A percentile compares a stretch with the other conserved stretches of the same genome.
These are phyloP conservation scores for Avahi laniger DNA, from an alignment of 2,797 vertebrate species.

Conservation along the genomic window DNA sequence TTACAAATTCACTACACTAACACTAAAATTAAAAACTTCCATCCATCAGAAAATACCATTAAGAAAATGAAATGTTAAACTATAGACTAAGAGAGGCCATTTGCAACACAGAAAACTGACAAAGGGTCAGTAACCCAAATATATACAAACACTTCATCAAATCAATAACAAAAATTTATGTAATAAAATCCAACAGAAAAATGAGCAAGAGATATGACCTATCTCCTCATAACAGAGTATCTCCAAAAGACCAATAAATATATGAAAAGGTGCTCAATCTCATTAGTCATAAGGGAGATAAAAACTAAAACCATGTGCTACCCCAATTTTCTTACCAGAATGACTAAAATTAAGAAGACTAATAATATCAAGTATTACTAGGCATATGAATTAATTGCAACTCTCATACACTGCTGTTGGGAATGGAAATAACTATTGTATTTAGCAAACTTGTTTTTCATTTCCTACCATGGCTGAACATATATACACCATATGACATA, in stretches of 20 bases:
- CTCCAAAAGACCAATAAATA: not conserved
- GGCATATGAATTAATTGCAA: not conserved
- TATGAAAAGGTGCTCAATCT: not conserved
- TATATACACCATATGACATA: not conserved
- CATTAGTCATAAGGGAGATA: not conserved
- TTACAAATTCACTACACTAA: not conserved
- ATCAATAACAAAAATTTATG: not conserved
- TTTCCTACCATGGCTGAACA: not conserved
- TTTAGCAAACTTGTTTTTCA: not conserved
- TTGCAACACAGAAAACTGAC: not conserved
- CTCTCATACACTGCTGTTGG: not conserved
- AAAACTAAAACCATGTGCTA: not conserved
- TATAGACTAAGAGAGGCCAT: not conserved
- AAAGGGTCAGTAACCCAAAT: not conserved
- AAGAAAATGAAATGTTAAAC: not conserved
- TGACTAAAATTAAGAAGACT: not conserved
- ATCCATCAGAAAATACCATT: not conserved
- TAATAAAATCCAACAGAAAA: not conserved
- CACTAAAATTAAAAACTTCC: constrained; percentile 23
- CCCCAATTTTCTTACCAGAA: not conserved
- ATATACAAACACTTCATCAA: not conserved
- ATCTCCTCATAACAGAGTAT: not conserved
- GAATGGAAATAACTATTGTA: not conserved
- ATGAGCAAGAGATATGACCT: not conserved
- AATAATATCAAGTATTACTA: not conserved